These are phyloP conservation scores for Coranthus polyacanthus DNA, from an alignment of 2,797 vertebrate species.

Conservation along the genomic window DNA sequence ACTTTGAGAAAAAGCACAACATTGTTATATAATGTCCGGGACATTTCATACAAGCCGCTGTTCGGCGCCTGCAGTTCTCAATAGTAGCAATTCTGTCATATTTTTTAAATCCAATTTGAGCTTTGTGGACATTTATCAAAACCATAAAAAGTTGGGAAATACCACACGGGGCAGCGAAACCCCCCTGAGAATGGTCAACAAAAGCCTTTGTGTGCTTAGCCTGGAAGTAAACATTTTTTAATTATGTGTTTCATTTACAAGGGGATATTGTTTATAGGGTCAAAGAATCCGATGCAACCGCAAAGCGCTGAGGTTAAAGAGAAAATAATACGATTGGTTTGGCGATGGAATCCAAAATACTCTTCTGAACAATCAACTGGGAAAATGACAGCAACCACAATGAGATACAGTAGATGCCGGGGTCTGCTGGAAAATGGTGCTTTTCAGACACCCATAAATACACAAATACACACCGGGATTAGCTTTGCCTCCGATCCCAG, in stretches of 20 bases:
- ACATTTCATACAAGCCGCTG: conserved; percentile 40
- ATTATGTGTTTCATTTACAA: conserved; percentile 75
- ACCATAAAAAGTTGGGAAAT: conserved; percentile 65
- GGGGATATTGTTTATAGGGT: conserved; percentile 62
- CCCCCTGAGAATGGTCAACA: conserved; percentile 56
- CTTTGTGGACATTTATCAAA: conserved; percentile 61
- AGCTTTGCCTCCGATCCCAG: conserved; percentile 6
- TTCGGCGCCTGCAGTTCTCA: conserved; percentile 48
- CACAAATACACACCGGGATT: conserved; percentile 52
- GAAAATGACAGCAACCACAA: conserved; percentile 73
- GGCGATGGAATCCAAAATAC: conserved; percentile 60
- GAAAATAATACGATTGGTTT: conserved; percentile 77
- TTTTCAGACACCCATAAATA: conserved; percentile 65
- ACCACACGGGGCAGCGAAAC: conserved; percentile 34
- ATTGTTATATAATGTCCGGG: conserved; percentile 26
- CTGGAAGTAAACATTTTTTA: conserved; percentile 73
- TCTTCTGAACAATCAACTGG: conserved; percentile 64
- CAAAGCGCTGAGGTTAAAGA: conserved; percentile 72
- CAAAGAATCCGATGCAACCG: conserved; percentile 59
- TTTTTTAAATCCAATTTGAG: conserved; percentile 54
- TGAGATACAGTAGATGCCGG: conserved; percentile 58
- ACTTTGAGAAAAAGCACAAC: conserved; percentile 41
- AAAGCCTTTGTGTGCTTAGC: conserved; percentile 66
- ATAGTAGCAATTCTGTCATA: conserved; percentile 41
- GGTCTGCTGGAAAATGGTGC: conserved; percentile 64